Conservation (phyloP, 2,797 vertebrate species). For the Hafferia zeledoni region DNA sequence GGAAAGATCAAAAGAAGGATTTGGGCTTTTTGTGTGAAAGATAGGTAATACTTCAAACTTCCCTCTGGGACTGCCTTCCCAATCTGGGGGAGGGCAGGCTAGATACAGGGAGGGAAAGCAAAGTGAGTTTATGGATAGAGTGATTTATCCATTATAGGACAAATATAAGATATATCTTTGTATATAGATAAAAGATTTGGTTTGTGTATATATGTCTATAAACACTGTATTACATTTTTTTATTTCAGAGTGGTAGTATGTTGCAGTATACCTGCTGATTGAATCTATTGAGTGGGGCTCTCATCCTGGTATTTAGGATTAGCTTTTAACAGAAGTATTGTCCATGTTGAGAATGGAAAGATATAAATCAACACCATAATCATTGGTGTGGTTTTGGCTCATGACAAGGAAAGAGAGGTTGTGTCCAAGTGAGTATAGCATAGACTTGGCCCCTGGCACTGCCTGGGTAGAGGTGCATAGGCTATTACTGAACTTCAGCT, state of each 20-base stretch:
- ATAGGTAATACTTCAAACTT: neutral
- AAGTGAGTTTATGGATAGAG: neutral
- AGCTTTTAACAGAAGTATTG: neutral
- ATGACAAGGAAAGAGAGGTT: neutral
- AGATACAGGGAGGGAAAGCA: neutral
- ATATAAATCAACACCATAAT: neutral
- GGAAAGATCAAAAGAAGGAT: neutral
- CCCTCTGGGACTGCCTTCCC: neutral
- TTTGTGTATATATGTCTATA: neutral
- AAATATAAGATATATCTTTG: neutral
- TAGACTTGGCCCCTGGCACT: neutral
- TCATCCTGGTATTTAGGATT: neutral
- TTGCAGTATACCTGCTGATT: neutral
- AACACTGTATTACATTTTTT: neutral
- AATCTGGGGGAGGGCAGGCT: neutral
- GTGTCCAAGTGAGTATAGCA: neutral
- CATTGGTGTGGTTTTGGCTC: neutral
- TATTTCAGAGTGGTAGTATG: neutral
- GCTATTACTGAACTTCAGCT: neutral
- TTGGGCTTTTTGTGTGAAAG: neutral
- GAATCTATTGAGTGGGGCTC: neutral
- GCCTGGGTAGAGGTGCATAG: neutral
- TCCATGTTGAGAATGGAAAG: neutral
- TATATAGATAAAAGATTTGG: neutral
- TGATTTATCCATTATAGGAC: neutral